Evolutionary conservation across 1,140 invertebrate species (phyloP), one percentile per base, ranked within the genome.

Genomic region (Leptinotarsa undecemlineata): DNA sequence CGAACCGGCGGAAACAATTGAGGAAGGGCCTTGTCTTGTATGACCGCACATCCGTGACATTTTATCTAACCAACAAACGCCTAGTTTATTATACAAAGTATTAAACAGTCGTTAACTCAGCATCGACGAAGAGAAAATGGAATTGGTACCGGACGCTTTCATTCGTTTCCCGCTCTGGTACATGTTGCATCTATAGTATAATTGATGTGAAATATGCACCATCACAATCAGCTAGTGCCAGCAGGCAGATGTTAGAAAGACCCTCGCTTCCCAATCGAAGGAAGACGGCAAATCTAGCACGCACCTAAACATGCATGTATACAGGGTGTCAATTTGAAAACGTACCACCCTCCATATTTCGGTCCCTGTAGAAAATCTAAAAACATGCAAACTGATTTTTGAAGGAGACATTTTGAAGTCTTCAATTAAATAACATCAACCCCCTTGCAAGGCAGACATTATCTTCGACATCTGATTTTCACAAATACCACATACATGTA

Each of bases 21-120:
- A 67, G 64, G 64, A 67, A 67, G 64, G 64, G 15, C 51, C 51
- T 57, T 57, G 15, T 57, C 64, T 67, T 21, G 64, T 67, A 23
- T n/a, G 64, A 67, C 64, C 64, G 64, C 64, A 67, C 64, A 67
- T 67, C 64, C 64, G 64, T 17, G 23, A 13, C 26, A 67, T 23
- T 67, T 57, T 67, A 67, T 67, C 64, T 23, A 15, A 21, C 17
- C 64, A 13, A 33, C 64, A 57, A 57, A 57, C n/a, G 51, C 51
- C 15, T 19, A 57, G 51, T 19, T 42, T 42, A 42, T 42, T 42
- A 42, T 15, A 57, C 51, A 57, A 57, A 57, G 51, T n/a, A 19
- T 57, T 57, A 19, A 13, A 57, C 33, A 42, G 33, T 42, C 33
- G 33, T 15, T 19, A 57, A 57, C 51, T 57, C 51, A 17, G 51